A percentile compares a stretch with the other conserved stretches of the same genome.
phyloP scores from a whole-genome alignment of 2,797 vertebrate species.

The Kryptolebias ocellatus region DNA sequence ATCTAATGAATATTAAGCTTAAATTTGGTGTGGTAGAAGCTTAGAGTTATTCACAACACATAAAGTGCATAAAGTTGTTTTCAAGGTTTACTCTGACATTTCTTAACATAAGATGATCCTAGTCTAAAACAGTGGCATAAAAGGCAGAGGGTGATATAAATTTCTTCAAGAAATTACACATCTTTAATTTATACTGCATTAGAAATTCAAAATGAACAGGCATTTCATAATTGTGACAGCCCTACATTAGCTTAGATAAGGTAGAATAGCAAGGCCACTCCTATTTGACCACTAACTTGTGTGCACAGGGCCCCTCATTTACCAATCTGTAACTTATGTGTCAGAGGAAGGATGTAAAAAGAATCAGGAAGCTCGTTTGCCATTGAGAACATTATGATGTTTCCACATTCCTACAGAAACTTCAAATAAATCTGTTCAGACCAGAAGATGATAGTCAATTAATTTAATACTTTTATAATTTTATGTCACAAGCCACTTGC shows the following conservation, averaged over 20 bases:
- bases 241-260: background rate
- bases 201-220: no score
- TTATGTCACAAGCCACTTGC: background rate
- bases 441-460: background rate
- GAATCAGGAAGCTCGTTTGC: background rate
- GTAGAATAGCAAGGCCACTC: background rate
- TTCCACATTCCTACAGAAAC: background rate
- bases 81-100: no score
- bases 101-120: no score
- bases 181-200: no score
- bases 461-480: background rate
- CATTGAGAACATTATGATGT: background rate
- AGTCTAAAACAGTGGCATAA: no score
- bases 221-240: background rate
- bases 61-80: no score
- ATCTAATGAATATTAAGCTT: no score
- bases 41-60: no score
- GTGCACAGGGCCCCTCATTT: conserved; percentile 1
- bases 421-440: background rate
- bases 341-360: background rate
- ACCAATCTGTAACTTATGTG: background rate
- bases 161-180: no score
- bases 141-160: no score
- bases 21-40: no score
- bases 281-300: background rate